Base-by-base conservation (phyloP, 53 echinoderm and acorn worm species). In the Glandiceps talaboti region DNA sequence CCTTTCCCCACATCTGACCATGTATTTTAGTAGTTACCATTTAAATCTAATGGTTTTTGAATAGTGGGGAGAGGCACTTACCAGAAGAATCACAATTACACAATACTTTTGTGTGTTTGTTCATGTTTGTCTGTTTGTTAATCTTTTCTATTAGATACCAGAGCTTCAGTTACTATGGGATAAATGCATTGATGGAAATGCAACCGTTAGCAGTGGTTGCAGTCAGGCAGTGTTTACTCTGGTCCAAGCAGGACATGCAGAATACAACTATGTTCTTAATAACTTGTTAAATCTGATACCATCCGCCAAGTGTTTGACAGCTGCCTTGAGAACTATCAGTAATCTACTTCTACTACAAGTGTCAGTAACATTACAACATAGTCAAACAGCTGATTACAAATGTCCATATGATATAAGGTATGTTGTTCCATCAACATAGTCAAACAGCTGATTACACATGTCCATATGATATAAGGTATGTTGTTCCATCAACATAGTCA, bases 131-230 rank as follows among this genome's bases (percentile, higher is more conserved):
- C n/a, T n/a, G n/a, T n/a, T n/a, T n/a, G n/a, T n/a, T n/a, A n/a
- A n/a, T n/a, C n/a, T n/a, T n/a, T n/a, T n/a, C n/a, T n/a, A 28
- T 1, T 77, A 92, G 92, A 85, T 92, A 30, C 75, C 81, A 29
- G 89, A 89, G 33, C 81, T 92, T 14, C 73, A 82, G 72, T 33
- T 89, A 1, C 81, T 89, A 26, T 92, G 89, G 87, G 89, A 92
- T 0, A 84, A 82, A 33, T 89, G 87, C 28, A 81, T 31, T 0
- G 85, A 74, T 0, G 30, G 28, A 26, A 76, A 76, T 1, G 0
- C 45, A 33, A 26, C 45, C 1, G 76, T 84, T 64, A 77, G 80
- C 27, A 1, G 27, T 29, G 80, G 79, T 26, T 92, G 89, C 33
- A 85, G 89, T 33, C 82, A 86, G n/a, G 77, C 83, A 0, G 80